A percentile compares a stretch with the other conserved stretches of the same genome.
These are phyloP conservation scores for Pimephales promelas DNA, from an alignment of 2,113 vertebrate species.

Conservation along the genomic window DNA sequence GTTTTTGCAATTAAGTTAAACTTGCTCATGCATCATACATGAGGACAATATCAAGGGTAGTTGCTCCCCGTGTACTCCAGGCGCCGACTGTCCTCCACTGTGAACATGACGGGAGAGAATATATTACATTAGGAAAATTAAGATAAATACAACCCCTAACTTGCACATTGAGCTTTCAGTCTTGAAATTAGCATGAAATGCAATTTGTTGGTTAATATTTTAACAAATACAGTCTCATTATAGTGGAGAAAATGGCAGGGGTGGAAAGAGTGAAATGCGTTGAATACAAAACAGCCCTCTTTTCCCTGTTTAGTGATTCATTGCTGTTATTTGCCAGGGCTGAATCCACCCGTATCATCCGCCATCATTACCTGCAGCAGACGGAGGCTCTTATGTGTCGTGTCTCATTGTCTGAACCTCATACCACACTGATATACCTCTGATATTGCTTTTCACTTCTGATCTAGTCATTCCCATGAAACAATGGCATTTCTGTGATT, in stretches of 20 bases:
- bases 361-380: conserved; percentile 63
- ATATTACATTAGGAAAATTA: conserved; percentile 46
- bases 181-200: conserved; percentile 39
- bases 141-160: conserved; percentile 48
- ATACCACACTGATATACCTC: conserved; percentile 63
- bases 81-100: conserved; percentile 43
- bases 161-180: background rate
- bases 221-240: conserved; percentile 15
- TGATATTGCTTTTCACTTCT: conserved; percentile 75
- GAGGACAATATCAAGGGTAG: conserved; percentile 68
- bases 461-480: conserved; percentile 64
- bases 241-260: conserved; percentile 2
- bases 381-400: conserved; percentile 62
- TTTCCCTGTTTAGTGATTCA: conserved; percentile 63
- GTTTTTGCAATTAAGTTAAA: conserved; percentile 81
- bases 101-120: conserved; percentile 49
- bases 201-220: conserved; percentile 30
- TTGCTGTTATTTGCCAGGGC: conserved; percentile 71
- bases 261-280: conserved; percentile 12
- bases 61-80: conserved; percentile 35
- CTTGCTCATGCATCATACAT: conserved; percentile 78
- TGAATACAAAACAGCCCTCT: conserved; percentile 44
- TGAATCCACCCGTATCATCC: conserved; percentile 65
- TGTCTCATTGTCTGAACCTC: conserved; percentile 66
- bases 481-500: conserved; percentile 60